These are phyloP conservation scores for Lichenostomus cassidix DNA, from an alignment of 2,113 vertebrate species.

Conservation along the genomic window DNA sequence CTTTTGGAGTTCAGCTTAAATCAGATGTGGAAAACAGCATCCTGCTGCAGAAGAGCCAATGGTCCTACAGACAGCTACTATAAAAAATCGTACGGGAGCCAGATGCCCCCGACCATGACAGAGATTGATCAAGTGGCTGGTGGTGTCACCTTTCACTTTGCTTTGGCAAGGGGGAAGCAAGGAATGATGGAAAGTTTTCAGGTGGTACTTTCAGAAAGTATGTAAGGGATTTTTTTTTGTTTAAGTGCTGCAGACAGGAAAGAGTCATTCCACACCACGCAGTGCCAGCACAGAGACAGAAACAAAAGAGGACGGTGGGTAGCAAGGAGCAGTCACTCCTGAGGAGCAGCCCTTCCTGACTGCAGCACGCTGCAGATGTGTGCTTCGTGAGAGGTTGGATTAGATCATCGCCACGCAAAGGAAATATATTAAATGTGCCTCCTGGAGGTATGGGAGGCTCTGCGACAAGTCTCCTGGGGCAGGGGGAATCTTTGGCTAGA, in stretches of 20 bases:
- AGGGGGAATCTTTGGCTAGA: not conserved
- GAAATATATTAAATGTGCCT: not conserved
- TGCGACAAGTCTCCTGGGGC: not conserved
- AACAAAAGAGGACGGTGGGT: not conserved
- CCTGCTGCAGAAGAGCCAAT: not conserved
- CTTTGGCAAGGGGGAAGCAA: not conserved
- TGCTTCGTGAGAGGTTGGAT: not conserved
- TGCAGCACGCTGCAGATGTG: no score
- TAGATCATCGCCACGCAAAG: not conserved
- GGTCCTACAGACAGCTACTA: not conserved
- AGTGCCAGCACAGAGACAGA: not conserved
- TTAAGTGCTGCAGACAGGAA: not conserved
- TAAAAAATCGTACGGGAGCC: not conserved
- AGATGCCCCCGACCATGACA: not conserved
- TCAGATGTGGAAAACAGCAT: constrained; percentile 1
- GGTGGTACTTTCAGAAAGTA: not conserved
- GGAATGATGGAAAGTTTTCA: constrained; percentile 7
- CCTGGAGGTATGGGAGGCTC: not conserved
- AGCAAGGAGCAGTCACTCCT: not conserved
- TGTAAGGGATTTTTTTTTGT: not conserved
- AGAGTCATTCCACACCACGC: not conserved
- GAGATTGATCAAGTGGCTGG: not conserved
- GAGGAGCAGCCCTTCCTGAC: not conserved
- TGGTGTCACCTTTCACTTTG: not conserved
- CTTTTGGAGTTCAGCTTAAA: not conserved